Base-by-base conservation (phyloP, 2,888 invertebrate genomes). In the Drosophila robusta region DNA sequence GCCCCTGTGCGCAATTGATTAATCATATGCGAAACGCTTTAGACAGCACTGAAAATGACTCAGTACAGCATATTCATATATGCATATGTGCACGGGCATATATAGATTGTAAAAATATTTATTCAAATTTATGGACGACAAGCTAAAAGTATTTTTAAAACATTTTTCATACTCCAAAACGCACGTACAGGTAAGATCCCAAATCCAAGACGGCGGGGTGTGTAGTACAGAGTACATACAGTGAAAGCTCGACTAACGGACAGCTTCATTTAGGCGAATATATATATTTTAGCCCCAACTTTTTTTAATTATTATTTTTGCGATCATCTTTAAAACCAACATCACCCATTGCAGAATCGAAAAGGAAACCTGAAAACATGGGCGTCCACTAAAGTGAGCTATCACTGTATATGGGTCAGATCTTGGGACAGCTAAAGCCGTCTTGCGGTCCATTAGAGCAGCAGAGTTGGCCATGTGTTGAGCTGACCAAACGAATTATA, bases 71-170 rank as follows among this genome's bases (percentile, higher is more conserved):
- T 26, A 36, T 45, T 45, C 18, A 46, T 26, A 38, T 29, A 34
- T 46, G 47, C 39, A 36, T 45, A 12, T 49, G 18, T 47, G 41
- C 46, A 46, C 39, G 38, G 54, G 18, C n/a, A 24, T 29, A 24
- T 36, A 45, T 24, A 52, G 38, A 55, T 55, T 85, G 79, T 81
- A 85, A 75, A 64, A 69, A 67, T 87, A 66, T 79, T 70, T 77
- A 22, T 26, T 18, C 39, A 72, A 77, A 79, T 86, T 83, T 87
- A 82, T 82, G 71, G 64, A 67, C 70, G 83, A 82, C 87, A 82
- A 55, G 85, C 75, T 26, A 79, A 79, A 70, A 68, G 60, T 84
- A 84, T 82, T 86, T 79, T 68, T 61, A 87, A 82, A 86, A 57
- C 66, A 78, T 78, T 62, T 67, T 60, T 70, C 58, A 69, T 60